A percentile compares a stretch with the other conserved stretches of the same genome.
These are phyloP conservation scores for Notolabrus celidotus DNA, from an alignment of 2,797 vertebrate genomes.

Conservation along the genomic window DNA sequence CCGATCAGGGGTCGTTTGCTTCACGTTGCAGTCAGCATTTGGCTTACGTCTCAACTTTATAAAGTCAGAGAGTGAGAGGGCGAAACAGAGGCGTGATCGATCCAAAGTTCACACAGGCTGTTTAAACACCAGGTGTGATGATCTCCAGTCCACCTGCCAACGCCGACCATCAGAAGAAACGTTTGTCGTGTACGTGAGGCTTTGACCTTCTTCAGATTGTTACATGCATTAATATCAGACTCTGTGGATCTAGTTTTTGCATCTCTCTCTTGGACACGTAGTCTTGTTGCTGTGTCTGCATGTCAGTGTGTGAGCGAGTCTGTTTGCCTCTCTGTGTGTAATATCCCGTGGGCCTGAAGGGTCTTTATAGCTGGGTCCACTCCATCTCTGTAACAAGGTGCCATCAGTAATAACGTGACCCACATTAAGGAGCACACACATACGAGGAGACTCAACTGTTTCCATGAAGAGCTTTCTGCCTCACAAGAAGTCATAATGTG, in stretches of 20 bases:
- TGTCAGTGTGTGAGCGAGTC: neutral
- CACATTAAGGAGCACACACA: conserved; percentile 3
- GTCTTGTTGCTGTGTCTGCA: neutral
- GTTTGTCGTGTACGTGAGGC: too few species aligned
- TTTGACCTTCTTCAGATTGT: too few species aligned
- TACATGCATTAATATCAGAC: too few species aligned
- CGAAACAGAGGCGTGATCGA: neutral
- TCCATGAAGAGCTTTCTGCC: too few species aligned
- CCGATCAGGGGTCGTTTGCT: neutral
- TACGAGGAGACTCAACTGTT: neutral
- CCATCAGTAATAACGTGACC: conserved; percentile 26
- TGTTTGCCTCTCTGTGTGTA: neutral
- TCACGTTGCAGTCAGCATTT: neutral
- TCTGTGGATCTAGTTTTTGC: too few species aligned
- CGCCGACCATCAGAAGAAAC: neutral
- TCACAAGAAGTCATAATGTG: too few species aligned
- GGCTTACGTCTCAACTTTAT: neutral
- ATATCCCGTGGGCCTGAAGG: neutral
- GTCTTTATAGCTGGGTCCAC: conserved; percentile 11
- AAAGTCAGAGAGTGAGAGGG: neutral
- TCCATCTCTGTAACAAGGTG: conserved; percentile 31
- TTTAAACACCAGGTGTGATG: neutral
- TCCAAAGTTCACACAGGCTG: conserved; percentile 11
- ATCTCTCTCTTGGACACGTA: too few species aligned
- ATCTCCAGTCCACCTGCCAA: neutral